A percentile compares a stretch with the other conserved stretches of the same genome.
Evolutionary conservation across 2,888 invertebrate species (phyloP).

Genomic region (Calliopum simillimum): DNA sequence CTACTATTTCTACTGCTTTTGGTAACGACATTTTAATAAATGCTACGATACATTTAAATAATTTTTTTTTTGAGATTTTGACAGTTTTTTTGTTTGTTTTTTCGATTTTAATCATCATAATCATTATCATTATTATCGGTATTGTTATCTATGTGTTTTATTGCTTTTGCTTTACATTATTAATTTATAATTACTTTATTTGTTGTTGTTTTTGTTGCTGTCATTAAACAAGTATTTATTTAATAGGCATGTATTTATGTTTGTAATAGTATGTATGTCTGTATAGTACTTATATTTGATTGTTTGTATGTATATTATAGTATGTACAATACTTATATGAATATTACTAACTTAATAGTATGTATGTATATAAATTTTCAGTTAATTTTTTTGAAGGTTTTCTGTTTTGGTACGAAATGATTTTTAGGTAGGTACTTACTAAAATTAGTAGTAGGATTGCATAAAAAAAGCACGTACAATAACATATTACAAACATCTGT

Average conservation of each 20-base stretch:
- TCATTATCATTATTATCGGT: conserved; percentile 14
- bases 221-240: conserved; percentile 23
- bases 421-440: conserved; percentile 57
- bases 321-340: conserved; percentile 23
- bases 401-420: conserved; percentile 47
- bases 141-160: conserved; percentile 29
- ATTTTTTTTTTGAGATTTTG: not conserved
- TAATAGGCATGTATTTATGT: conserved; percentile 30
- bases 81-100: not conserved
- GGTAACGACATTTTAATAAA: conserved; percentile 49
- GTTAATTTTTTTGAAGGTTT: not conserved
- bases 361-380: conserved; percentile 14
- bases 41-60: conserved; percentile 46
- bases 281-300: too few relatives aligned
- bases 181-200: conserved; percentile 4
- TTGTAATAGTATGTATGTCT: conserved; percentile 23
- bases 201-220: not conserved
- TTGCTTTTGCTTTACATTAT: conserved; percentile 38
- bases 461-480: not conserved
- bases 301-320: conserved; percentile 18
- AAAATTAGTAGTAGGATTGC: conserved; percentile 58
- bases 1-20: conserved; percentile 43
- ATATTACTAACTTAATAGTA: conserved; percentile 23
- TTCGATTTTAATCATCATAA: conserved; percentile 2
- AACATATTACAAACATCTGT: too few relatives aligned